phyloP scores from a whole-genome alignment of 2,113 vertebrate genomes.

The Microtus oregoni region DNA sequence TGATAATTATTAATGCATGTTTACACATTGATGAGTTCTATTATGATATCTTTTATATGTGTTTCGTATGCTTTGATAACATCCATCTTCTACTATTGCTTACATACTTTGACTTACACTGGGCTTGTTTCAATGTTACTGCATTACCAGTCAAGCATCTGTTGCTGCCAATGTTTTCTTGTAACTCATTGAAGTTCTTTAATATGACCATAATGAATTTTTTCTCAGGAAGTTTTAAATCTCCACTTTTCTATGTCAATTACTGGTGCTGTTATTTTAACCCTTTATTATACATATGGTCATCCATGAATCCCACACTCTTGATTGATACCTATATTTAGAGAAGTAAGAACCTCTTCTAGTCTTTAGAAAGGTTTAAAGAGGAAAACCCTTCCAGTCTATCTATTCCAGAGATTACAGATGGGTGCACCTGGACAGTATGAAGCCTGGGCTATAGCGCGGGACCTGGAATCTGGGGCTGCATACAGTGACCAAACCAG shows the following conservation, averaged over 20 bases:
- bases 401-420: background rate
- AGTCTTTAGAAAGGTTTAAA: background rate
- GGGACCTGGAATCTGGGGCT: background rate
- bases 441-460: too few relatives aligned
- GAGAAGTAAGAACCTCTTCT: background rate
- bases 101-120: background rate
- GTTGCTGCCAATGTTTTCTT: background rate
- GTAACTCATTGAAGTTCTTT: background rate
- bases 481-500: background rate
- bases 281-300: background rate
- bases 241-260: background rate
- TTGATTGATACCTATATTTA: background rate
- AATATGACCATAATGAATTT: background rate
- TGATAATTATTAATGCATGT: background rate
- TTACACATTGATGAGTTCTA: background rate
- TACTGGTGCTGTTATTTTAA: background rate
- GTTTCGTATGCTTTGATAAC: background rate
- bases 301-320: background rate
- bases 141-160: background rate
- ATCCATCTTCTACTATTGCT: background rate
- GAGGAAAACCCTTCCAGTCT: background rate
- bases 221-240: background rate
- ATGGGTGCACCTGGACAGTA: background rate
- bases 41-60: background rate
- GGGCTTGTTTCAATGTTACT: background rate